Conservation (phyloP, 2,888 invertebrate species). For the Sepiola atlantica region DNA sequence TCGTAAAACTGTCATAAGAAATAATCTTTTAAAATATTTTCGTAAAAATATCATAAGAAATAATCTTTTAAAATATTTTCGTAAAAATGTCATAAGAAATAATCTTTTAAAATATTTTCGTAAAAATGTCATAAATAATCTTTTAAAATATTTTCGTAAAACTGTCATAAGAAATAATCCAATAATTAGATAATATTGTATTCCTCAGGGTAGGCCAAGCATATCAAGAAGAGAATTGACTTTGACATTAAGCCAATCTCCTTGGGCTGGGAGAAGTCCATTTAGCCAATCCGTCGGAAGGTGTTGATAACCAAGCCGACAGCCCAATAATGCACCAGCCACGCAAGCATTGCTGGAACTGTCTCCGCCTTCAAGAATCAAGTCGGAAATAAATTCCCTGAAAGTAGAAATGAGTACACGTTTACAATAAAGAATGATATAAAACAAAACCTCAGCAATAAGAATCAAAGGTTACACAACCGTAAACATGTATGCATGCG, state of each 20-base stretch:
- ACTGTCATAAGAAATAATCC: too few relatives aligned
- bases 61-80: too few relatives aligned
- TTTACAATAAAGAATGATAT: background rate
- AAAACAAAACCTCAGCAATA: background rate
- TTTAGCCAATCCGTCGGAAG: conserved; percentile 70
- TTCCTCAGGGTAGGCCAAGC: conserved; percentile 72
- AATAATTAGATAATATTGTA: background rate
- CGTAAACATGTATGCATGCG: too few relatives aligned
- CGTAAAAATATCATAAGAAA: too few relatives aligned
- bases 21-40: too few relatives aligned
- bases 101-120: background rate
- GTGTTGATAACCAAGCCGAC: conserved; percentile 68
- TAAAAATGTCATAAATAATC: background rate
- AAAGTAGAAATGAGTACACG: conserved; percentile 45
- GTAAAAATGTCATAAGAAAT: background rate
- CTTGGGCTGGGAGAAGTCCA: conserved; percentile 66
- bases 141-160: too few relatives aligned
- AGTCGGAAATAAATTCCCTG: conserved; percentile 65
- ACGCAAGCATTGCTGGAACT: conserved; percentile 72
- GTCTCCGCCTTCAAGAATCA: conserved; percentile 72
- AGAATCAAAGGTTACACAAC: background rate
- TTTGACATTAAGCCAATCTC: conserved; percentile 69
- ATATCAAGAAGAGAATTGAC: conserved; percentile 73
- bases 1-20: too few relatives aligned
- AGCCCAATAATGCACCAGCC: conserved; percentile 72